Conservation (phyloP, 2,888 invertebrate genomes). For the Molanna angustata region DNA sequence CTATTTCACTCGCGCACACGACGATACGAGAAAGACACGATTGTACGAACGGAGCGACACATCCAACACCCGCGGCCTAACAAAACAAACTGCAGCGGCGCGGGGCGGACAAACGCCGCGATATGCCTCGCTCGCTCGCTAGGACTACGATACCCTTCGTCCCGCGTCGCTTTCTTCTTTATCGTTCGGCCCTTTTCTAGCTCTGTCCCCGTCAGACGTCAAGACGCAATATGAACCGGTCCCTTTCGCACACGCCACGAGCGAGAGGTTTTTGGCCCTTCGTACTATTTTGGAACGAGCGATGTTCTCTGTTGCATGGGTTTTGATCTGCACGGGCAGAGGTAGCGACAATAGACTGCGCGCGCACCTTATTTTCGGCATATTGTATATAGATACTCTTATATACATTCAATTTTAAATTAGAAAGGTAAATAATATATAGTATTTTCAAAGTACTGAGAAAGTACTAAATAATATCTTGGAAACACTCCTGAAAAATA, state of each 20-base stretch:
- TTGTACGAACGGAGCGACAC: slow-evolving; percentile 45
- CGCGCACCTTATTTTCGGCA: slow-evolving; percentile 9
- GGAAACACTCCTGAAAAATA: no score
- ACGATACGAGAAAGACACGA: slow-evolving; percentile 10
- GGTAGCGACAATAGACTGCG: slow-evolving; percentile 22
- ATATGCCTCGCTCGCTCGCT: slow-evolving; percentile 33
- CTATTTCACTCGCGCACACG: slow-evolving; percentile 19
- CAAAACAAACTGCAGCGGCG: slow-evolving; percentile 36
- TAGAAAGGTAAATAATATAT: no score
- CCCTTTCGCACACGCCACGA: slow-evolving; percentile 34
- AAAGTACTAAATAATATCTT: no score
- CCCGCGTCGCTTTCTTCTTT: slow-evolving; percentile 35
- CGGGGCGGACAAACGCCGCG: slow-evolving; percentile 36
- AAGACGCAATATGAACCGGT: slow-evolving; percentile 37
- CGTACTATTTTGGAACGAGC: slow-evolving; percentile 23
- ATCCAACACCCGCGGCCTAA: slow-evolving; percentile 47
- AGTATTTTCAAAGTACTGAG: no score
- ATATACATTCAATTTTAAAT: no score
- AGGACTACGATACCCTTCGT: not conserved
- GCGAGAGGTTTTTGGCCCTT: slow-evolving; percentile 13
- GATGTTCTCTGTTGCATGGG: slow-evolving; percentile 21
- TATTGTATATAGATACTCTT: no score
- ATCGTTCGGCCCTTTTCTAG: slow-evolving; percentile 1
- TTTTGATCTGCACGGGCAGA: slow-evolving; percentile 29
- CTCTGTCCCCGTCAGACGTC: slow-evolving; percentile 44